These are phyloP conservation scores for Drosophila burlai DNA, from an alignment of 1,140 invertebrate species.

Conservation along the genomic window DNA sequence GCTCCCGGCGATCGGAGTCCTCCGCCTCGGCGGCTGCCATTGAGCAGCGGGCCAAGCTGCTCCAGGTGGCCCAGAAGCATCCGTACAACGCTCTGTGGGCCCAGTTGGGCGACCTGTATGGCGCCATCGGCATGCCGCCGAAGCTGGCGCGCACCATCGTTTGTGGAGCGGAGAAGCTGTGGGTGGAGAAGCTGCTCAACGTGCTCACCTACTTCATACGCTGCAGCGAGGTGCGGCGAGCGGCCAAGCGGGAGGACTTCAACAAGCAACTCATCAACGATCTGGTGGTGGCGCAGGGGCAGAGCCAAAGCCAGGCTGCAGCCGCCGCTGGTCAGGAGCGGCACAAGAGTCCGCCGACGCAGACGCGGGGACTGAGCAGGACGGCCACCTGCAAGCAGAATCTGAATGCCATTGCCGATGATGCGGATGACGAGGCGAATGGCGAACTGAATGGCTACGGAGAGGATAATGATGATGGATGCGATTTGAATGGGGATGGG, in stretches of 20 bases:
- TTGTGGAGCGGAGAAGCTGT: conserved; percentile 89
- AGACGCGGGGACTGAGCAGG: conserved; percentile 48
- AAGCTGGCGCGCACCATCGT: conserved; percentile 92
- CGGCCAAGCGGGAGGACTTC: conserved; percentile 81
- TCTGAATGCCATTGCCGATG: conserved; percentile 71
- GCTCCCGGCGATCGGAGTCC: conserved; percentile 41
- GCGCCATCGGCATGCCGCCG: conserved; percentile 91
- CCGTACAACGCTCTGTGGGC: conserved; percentile 94
- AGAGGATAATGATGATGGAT: conserved; percentile 18
- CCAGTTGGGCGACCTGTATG: conserved; percentile 93
- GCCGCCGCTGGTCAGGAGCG: conserved; percentile 26
- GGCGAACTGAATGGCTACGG: conserved; percentile 24
- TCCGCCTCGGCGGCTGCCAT: conserved; percentile 74
- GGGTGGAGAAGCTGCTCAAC: conserved; percentile 89
- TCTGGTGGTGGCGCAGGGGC: conserved; percentile 55
- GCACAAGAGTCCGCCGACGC: conserved; percentile 56
- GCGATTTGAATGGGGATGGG: conserved; percentile 22
- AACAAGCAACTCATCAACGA: conserved; percentile 77
- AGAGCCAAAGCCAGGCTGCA: conserved; percentile 33
- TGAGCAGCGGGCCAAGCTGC: conserved; percentile 76
- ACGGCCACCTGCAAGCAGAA: conserved; percentile 77
- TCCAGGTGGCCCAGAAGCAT: conserved; percentile 82
- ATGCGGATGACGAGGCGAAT: conserved; percentile 30
- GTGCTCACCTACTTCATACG: conserved; percentile 94
- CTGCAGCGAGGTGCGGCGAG: conserved; percentile 89